Evolutionary conservation across 2,797 vertebrate genomes (phyloP).

Genomic region (Spheniscus humboldti): DNA sequence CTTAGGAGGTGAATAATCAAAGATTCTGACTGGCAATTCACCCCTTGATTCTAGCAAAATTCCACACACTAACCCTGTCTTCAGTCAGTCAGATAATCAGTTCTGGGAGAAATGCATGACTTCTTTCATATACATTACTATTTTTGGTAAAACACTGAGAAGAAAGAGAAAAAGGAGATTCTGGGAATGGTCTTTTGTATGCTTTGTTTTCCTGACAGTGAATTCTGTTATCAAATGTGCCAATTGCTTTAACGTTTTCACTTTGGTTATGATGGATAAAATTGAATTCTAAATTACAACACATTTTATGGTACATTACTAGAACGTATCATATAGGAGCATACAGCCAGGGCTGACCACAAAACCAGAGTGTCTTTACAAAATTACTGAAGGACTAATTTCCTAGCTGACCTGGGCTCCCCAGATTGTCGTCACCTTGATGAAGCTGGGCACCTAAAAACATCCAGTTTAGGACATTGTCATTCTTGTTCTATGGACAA

Average conservation of each 20-base stretch:
- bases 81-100: background rate
- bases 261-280: background rate
- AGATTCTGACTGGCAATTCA: background rate
- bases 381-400: background rate
- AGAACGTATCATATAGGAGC: background rate
- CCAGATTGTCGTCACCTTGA: background rate
- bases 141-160: background rate
- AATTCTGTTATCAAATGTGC: background rate
- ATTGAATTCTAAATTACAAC: background rate
- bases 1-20: constrained; percentile 7
- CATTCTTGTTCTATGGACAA: background rate
- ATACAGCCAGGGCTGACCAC: background rate
- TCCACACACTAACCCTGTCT: background rate
- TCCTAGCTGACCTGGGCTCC: background rate
- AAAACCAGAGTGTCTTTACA: background rate
- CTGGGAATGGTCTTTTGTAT: background rate
- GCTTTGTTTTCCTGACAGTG: background rate
- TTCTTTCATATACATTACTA: background rate
- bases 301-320: background rate
- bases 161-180: background rate
- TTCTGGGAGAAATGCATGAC: background rate
- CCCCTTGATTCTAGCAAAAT: background rate
- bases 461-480: background rate
- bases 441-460: background rate
- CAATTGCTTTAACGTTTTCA: background rate